Evolutionary conservation across 2,888 invertebrate species (phyloP).

Genomic region (Plagodis pulveraria): DNA sequence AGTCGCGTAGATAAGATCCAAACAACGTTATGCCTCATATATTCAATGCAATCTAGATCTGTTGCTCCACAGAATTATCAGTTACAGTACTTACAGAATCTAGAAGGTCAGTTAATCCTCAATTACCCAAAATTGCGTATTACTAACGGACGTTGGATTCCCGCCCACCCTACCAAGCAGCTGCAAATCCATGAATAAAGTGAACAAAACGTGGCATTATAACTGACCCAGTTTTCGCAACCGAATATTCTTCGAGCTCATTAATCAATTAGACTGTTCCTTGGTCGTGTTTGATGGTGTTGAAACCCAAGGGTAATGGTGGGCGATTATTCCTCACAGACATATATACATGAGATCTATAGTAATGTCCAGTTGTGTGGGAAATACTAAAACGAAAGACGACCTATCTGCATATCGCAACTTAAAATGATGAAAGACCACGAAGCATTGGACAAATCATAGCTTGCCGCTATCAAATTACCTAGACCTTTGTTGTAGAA

Average conservation of each 20-base stretch:
- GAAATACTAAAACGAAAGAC: conserved; percentile 52
- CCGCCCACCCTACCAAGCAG: conserved; percentile 24
- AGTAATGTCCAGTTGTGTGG: conserved; percentile 61
- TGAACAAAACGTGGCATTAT: conserved; percentile 52
- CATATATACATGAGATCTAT: conserved; percentile 55
- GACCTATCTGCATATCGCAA: conserved; percentile 58
- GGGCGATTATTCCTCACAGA: conserved; percentile 52
- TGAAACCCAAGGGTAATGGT: conserved; percentile 54
- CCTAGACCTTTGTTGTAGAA: neutral
- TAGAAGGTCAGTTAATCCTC: conserved; percentile 22
- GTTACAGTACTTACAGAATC: conserved; percentile 22
- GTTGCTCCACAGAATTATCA: conserved; percentile 9
- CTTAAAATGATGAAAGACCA: conserved; percentile 56
- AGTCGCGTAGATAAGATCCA: conserved; percentile 5
- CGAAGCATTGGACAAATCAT: conserved; percentile 38
- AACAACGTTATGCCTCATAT: conserved; percentile 18
- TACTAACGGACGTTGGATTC: conserved; percentile 42
- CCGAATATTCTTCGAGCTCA: conserved; percentile 48
- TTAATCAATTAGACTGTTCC: conserved; percentile 65
- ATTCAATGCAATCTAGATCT: conserved; percentile 7
- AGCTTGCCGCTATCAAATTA: neutral
- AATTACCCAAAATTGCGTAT: conserved; percentile 29
- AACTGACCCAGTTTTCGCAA: conserved; percentile 62
- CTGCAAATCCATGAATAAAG: conserved; percentile 16
- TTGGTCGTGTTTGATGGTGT: conserved; percentile 55